Base-by-base conservation (phyloP, 2,113 vertebrate species). In the Bubalus kerabau region DNA sequence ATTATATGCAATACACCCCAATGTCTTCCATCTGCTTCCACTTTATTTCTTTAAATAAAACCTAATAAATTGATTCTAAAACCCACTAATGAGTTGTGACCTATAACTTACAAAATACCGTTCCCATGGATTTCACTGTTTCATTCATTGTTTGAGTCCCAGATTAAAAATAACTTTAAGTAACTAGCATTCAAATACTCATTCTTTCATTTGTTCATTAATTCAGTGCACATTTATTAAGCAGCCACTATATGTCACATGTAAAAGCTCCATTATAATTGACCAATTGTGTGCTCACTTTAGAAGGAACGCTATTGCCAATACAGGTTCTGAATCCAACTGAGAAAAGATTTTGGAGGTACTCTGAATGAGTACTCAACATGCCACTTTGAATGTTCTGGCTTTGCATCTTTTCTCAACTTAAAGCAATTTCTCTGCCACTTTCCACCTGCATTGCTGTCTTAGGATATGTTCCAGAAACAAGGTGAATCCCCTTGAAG, bases 381-480 rank as follows among this genome's bases (percentile, higher is more conserved):
- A 82, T 19, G 48, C 23, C 17, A 96, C 40, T 71, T 52, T 84
- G 54, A 81, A 76, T 90, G 52, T 59, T 92, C 21, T 64, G 60
- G 6, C 19, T 81, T 87, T 97, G 46, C 23, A 91, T 74, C 82
- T 87, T 97, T 95, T 76, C 36, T 16, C 62, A 95, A 57, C 46
- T 80, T 94, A 50, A 80, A 97, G 74, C 23, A 90, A 32, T 93
- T 91, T 90, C 64, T 89, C 17, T 93, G 80, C 3, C 59, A 78
- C 8, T 30, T 86, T 83, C 36, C 5, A 80, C 52, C 14, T 81
- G 19, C 21, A 87, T 11, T 94, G 48, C 43, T 94, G 5, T 95
- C 30, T 90, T 87, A 64, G n/a, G 32, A 84, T 89, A 56, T 92
- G 19, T 90, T 97, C 71, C 57, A 92, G 56, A 90, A 97, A 95